Conservation (phyloP, 1,140 invertebrate genomes). For the Homalodisca vitripennis region DNA sequence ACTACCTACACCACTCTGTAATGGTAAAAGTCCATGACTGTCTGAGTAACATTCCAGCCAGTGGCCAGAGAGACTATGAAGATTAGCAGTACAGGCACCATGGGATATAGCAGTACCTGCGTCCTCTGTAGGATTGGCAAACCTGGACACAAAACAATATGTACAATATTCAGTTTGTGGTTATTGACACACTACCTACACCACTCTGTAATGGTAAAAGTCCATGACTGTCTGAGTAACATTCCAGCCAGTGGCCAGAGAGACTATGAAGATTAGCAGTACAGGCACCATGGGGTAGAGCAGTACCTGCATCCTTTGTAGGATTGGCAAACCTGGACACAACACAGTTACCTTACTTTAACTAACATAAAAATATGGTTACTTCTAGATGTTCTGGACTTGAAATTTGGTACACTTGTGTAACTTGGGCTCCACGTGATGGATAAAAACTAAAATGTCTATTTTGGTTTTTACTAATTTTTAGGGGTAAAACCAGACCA, state of each 20-base stretch:
- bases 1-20: slow-evolving; percentile 64
- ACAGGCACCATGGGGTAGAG: slow-evolving; percentile 82
- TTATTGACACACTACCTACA: too few species aligned
- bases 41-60: slow-evolving; percentile 69
- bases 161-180: not conserved
- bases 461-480: too few species aligned
- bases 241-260: slow-evolving; percentile 68
- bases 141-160: slow-evolving; percentile 57
- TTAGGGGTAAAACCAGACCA: too few species aligned
- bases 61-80: slow-evolving; percentile 76
- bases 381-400: too few species aligned
- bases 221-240: slow-evolving; percentile 71
- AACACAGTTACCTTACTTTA: too few species aligned
- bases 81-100: slow-evolving; percentile 74
- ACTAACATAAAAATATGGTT: too few species aligned
- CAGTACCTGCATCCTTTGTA: slow-evolving; percentile 85
- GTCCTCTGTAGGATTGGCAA: slow-evolving; percentile 89
- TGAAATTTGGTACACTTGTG: too few species aligned
- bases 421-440: too few species aligned
- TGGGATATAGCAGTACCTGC: slow-evolving; percentile 80
- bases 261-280: slow-evolving; percentile 75
- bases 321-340: slow-evolving; percentile 86
- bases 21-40: slow-evolving; percentile 78
- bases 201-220: slow-evolving; percentile 76
- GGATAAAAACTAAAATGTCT: too few species aligned